phyloP scores from a whole-genome alignment of 2,797 vertebrate species.

The Eleutherodactylus coqui region DNA sequence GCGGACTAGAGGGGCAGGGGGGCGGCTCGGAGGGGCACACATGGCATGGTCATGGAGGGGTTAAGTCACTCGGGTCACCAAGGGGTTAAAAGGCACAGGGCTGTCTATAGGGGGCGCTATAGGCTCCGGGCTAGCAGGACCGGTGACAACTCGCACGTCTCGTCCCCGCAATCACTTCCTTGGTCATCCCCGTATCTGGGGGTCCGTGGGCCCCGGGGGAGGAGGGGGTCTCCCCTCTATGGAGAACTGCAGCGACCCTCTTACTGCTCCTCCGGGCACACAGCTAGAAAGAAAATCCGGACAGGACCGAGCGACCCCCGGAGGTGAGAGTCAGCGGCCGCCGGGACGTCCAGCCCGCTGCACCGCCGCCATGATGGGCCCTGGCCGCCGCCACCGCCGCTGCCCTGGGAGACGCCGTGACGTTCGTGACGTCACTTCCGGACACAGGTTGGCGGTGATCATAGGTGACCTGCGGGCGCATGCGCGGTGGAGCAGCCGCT shows the following conservation, averaged over 20 bases:
- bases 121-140: neutral
- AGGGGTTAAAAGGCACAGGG: neutral
- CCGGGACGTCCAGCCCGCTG: constrained; percentile 25
- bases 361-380: constrained; percentile 54
- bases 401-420: constrained; percentile 64
- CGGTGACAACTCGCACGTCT: neutral
- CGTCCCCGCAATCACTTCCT: constrained; percentile 54
- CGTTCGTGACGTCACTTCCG: constrained; percentile 57
- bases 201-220: neutral
- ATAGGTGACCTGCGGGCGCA: constrained; percentile 34
- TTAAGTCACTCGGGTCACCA: neutral
- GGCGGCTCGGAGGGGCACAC: neutral
- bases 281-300: too few relatives aligned
- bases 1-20: neutral
- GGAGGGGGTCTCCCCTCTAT: neutral
- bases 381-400: constrained; percentile 49
- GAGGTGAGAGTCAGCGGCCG: constrained; percentile 14
- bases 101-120: neutral
- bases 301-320: neutral
- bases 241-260: constrained; percentile 27
- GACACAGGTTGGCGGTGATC: neutral
- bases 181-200: constrained; percentile 45
- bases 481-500: neutral
- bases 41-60: constrained; percentile 29
- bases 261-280: constrained; percentile 43